Conservation (phyloP, 2,888 invertebrate genomes). For the Athalia cordata region DNA sequence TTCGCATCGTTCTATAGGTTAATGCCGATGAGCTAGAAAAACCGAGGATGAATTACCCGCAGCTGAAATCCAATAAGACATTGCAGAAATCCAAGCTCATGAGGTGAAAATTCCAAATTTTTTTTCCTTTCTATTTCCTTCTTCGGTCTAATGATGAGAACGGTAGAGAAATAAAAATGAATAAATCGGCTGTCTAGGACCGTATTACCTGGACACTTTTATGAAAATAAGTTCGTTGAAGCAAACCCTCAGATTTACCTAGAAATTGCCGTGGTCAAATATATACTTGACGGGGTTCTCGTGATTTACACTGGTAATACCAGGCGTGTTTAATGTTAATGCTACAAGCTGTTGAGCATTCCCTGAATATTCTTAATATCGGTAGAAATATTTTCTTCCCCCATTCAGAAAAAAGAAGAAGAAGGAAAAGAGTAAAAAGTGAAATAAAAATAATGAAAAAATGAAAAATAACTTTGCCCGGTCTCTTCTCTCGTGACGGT, state of each 20-base stretch:
- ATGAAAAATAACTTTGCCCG: neutral
- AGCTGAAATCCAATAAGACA: neutral
- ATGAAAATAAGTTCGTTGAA: slow-evolving; percentile 10
- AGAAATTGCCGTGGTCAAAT: slow-evolving; percentile 61
- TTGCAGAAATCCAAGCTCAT: neutral
- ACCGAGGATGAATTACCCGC: neutral
- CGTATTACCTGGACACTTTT: neutral
- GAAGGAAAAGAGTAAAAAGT: too few relatives aligned
- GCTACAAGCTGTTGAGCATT: slow-evolving; percentile 63
- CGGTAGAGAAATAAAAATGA: slow-evolving; percentile 45
- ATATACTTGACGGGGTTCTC: slow-evolving; percentile 55
- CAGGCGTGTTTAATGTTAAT: slow-evolving; percentile 59
- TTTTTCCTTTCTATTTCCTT: too few relatives aligned
- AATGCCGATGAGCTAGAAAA: neutral
- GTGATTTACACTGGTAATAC: slow-evolving; percentile 66
- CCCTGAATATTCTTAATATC: slow-evolving; percentile 44
- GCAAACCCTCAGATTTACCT: slow-evolving; percentile 58
- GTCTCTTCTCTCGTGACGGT: neutral
- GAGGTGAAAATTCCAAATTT: too few relatives aligned
- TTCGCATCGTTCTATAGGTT: slow-evolving; percentile 28
- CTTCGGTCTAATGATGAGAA: slow-evolving; percentile 44
- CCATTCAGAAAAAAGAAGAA: neutral
- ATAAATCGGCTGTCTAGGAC: too few relatives aligned
- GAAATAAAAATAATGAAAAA: too few relatives aligned
- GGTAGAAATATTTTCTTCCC: slow-evolving; percentile 11